Evolutionary conservation across 92 coral and sea anemone genomes (phyloP), one percentile per base, ranked within the genome.

Genomic region (Porites cylindrica): DNA sequence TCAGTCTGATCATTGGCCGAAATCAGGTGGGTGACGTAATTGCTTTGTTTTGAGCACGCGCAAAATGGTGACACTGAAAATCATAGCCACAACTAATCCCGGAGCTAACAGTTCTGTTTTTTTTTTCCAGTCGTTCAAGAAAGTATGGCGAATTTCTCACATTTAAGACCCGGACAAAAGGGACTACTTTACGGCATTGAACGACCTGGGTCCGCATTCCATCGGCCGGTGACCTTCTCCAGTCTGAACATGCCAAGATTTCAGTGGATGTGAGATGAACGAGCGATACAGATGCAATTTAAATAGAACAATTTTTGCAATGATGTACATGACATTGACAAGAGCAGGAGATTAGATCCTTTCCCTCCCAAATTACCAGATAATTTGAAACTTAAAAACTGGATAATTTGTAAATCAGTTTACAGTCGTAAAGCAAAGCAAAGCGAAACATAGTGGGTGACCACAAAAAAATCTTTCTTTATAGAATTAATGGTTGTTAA

Each of bases 161-260:
- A 89, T 26, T 65, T 91, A 38, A 88, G 94, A 66, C 90, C 92
- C 20, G 93, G 79, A 11, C 91, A 92, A 21, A 76, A 83, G 59
- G 66, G 91, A 78, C 86, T 92, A 0, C 82, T 89, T 23, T 91
- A 52, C 16, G 77, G 60, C 18, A 54, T 67, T 9, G 95, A 90
- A 64, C 84, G 95, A 90, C 86, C 86, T 72, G 91, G 95, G 51
- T 92, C 95, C 20, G 95, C 95, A 26, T 92, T 92, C 80, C 95
- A 92, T 47, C 77, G 93, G 52, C 95, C 95, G 62, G 72, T 82
- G 79, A 51, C 86, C 26, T 92, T 73, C 52, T 82, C 93, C 52
- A 61, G 91, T 43, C 6, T 92, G 29, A 72, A 87, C 79, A 86
- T 92, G 93, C 95, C 95, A 23, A 90, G 93, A 76, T 90, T 90